A percentile compares a stretch with the other conserved stretches of the same genome.
These are phyloP conservation scores for Cydia pomonella DNA, from an alignment of 1,140 invertebrate species.

Conservation along the genomic window DNA sequence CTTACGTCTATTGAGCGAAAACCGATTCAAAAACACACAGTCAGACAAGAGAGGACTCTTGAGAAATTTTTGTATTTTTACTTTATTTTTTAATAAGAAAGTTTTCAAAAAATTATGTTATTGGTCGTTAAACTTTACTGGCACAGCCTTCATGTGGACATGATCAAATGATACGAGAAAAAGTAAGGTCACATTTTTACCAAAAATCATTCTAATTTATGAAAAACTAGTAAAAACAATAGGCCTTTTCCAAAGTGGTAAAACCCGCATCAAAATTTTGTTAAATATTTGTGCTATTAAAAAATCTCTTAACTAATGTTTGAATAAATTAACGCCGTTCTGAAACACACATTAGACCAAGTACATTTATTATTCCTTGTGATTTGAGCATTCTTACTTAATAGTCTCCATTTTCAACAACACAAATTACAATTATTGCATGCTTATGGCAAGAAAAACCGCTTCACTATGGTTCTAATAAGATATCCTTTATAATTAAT, in stretches of 20 bases:
- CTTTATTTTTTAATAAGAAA: constrained; percentile 36
- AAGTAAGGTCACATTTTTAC: background rate
- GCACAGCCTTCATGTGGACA: constrained; percentile 48
- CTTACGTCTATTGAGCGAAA: constrained; percentile 63
- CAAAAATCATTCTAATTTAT: constrained; percentile 6
- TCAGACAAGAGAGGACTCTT: constrained; percentile 31
- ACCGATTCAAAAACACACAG: constrained; percentile 50
- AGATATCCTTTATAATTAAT: constrained; percentile 15
- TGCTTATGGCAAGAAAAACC: constrained; percentile 29
- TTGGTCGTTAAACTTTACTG: constrained; percentile 45
- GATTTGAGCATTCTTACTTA: constrained; percentile 47
- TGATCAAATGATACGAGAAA: constrained; percentile 25
- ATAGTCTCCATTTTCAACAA: constrained; percentile 6
- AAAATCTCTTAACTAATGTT: constrained; percentile 34
- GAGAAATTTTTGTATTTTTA: constrained; percentile 31
- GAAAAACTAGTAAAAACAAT: constrained; percentile 15
- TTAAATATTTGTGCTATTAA: constrained; percentile 44
- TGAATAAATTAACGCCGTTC: constrained; percentile 34
- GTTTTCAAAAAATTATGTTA: constrained; percentile 37
- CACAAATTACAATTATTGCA: constrained; percentile 29
- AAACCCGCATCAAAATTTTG: constrained; percentile 29
- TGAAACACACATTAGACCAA: constrained; percentile 42
- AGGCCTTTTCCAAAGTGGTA: constrained; percentile 22
- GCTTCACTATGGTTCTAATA: constrained; percentile 10
- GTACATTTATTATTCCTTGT: constrained; percentile 45